Base-by-base conservation (phyloP, 2,888 invertebrate genomes). In the Cacoxenus indagator region DNA sequence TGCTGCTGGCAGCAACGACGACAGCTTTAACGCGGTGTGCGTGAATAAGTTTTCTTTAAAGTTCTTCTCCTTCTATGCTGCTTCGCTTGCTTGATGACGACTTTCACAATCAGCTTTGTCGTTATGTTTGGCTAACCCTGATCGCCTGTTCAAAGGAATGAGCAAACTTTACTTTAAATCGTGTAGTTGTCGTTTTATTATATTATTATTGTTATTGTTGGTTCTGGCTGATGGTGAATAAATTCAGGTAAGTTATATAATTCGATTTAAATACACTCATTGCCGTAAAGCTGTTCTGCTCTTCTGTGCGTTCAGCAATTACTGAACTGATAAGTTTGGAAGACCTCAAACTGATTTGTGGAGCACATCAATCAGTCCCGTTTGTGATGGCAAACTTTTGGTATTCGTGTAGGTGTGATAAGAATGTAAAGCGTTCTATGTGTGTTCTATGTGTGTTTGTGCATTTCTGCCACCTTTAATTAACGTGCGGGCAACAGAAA, bases 91-190 rank as follows among this genome's bases (percentile, higher is more conserved):
- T n/a, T n/a, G n/a, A n/a, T n/a, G n/a, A n/a, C n/a, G 48, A 48
- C 48, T 48, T 48, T 48, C 48, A 48, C 48, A 48, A 48, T 14
- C 48, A 17, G n/a, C 37, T 37, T 37, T 37, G 37, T 14, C 37
- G 37, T 37, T 37, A 37, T 37, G 5, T 37, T 37, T 48, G n/a
- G 48, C 48, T 48, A 19, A n/a, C n/a, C 48, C n/a, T 48, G 48
- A 48, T 17, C 48, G 17, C n/a, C 48, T 48, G 48, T 48, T 48
- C n/a, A n/a, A n/a, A 48, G 48, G 48, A 48, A 48, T 48, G 48
- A 11, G 37, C 37, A 37, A 11, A 37, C 37, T 37, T 37, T 37
- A 14, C 37, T 11, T 37, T 37, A 37, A 2, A 8, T 8, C 14
- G 8, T 48, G 48, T 48, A 8, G 48, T 48, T 48, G 2, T 19